These are phyloP conservation scores for Ceratosolen solmsi DNA, from an alignment of 1,140 invertebrate genomes.

Conservation along the genomic window DNA sequence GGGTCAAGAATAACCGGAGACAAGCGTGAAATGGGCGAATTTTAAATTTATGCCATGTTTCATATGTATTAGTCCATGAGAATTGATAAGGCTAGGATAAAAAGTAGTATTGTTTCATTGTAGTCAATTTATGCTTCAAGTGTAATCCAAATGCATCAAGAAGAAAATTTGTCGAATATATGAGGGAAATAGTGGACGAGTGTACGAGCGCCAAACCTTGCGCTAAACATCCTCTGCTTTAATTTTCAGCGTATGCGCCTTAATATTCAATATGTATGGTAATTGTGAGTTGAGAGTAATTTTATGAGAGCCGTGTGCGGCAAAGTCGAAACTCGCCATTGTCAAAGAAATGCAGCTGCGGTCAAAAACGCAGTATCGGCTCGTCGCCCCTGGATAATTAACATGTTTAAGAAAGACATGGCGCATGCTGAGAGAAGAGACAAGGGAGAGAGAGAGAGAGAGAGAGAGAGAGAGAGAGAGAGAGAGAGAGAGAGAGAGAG, in stretches of 20 bases:
- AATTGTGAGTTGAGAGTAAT: not conserved
- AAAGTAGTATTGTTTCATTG: not conserved
- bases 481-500: too few relatives aligned
- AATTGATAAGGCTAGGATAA: not conserved
- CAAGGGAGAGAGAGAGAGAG: too few relatives aligned
- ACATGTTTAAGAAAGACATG: not conserved
- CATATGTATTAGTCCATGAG: not conserved
- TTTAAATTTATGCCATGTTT: not conserved
- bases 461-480: too few relatives aligned
- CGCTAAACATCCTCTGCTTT: not conserved
- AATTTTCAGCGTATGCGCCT: not conserved
- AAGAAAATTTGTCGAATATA: too few relatives aligned
- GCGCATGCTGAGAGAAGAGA: not conserved
- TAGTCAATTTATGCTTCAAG: not conserved
- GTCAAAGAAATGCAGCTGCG: not conserved
- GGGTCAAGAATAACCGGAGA: too few relatives aligned
- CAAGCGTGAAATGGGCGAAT: not conserved
- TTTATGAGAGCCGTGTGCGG: not conserved
- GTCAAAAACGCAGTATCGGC: not conserved
- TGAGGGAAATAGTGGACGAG: too few relatives aligned
- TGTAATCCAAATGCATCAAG: not conserved
- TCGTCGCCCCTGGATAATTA: not conserved
- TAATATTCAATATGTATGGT: not conserved
- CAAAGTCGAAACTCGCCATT: too few relatives aligned
- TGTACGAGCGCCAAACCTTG: not conserved